Percentiles rank a stretch among this genome's conserved stretches.
These are phyloP conservation scores for Petrocephalus schoutedeni DNA, from an alignment of 2,797 vertebrate species.

Conservation along the genomic window DNA sequence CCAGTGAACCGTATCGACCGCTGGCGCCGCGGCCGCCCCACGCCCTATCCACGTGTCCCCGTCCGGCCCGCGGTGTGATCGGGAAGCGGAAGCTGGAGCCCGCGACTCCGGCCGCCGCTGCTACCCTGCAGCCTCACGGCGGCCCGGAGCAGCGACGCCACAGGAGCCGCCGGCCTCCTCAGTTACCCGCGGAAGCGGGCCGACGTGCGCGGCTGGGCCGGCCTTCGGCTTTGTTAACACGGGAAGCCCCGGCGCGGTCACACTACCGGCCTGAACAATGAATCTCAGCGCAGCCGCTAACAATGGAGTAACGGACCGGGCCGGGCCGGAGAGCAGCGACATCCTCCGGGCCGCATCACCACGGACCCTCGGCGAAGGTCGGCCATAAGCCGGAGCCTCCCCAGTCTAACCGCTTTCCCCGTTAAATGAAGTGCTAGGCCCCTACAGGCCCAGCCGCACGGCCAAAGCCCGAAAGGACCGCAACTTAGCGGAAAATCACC, in stretches of 20 bases:
- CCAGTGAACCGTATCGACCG: not conserved
- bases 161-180: not conserved
- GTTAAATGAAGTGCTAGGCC: not conserved
- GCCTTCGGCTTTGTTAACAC: not conserved
- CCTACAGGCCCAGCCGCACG: not conserved
- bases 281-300: not conserved
- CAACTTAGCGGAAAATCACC: not conserved
- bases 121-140: constrained; percentile 37
- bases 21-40: not conserved
- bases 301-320: constrained; percentile 11
- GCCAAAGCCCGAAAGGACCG: not conserved
- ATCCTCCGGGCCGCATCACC: not conserved
- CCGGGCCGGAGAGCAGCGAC: not conserved
- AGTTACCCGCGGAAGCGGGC: not conserved
- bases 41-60: constrained; percentile 32
- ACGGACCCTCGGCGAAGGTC: not conserved
- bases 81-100: constrained; percentile 20
- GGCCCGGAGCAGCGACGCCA: not conserved
- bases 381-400: not conserved
- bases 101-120: not conserved
- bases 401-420: not conserved
- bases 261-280: not conserved
- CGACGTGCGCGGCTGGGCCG: not conserved
- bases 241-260: not conserved
- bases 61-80: not conserved